Evolutionary conservation across 2,797 vertebrate genomes (phyloP).

Genomic region (Periparus ater): DNA sequence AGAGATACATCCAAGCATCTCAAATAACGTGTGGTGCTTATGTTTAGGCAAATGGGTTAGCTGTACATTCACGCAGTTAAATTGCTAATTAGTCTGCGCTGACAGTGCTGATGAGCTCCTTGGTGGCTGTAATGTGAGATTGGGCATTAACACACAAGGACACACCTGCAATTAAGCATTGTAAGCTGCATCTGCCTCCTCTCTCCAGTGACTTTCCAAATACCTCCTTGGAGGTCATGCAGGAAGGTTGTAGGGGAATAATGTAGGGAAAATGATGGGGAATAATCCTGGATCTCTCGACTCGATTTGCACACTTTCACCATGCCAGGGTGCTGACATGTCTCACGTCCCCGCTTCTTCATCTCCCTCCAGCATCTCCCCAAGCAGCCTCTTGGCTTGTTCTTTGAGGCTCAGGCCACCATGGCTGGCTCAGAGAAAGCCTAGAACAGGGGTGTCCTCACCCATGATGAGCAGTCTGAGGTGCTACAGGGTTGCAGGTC

Average conservation of each 20-base stretch:
- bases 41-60: not conserved
- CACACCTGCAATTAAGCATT: not conserved
- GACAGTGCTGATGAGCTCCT: not conserved
- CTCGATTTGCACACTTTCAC: fast-evolving
- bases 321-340: not conserved
- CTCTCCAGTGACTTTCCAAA: not conserved
- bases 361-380: not conserved
- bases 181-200: not conserved
- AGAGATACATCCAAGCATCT: not conserved
- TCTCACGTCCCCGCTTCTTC: not conserved
- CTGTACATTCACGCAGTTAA: not conserved
- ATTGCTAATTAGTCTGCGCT: not conserved
- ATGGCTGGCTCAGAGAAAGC: not conserved
- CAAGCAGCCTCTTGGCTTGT: not conserved
- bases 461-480: not conserved
- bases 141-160: not conserved
- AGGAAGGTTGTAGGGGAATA: not conserved
- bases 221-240: not conserved
- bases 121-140: not conserved
- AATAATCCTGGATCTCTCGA: not conserved
- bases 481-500: not conserved
- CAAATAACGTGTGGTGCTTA: not conserved
- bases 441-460: not conserved
- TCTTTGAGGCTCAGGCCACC: not conserved
- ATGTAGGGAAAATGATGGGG: too few relatives aligned